Evolutionary conservation across 1,140 invertebrate species (phyloP), one percentile per base, ranked within the genome.

Genomic region (Drosophila nebulosa): DNA sequence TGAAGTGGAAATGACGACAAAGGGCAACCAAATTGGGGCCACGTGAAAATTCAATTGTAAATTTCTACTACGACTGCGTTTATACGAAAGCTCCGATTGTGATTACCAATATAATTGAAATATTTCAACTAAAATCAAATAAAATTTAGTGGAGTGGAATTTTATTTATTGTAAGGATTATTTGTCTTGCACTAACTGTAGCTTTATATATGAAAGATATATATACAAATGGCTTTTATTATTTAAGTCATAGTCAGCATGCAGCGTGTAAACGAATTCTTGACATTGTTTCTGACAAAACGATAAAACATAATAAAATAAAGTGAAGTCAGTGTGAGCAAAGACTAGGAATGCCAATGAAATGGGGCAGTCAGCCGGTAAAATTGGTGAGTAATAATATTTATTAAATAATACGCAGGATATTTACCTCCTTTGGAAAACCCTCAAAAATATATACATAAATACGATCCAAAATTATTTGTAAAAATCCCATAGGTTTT

Each of bases 301-400:
- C 52, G 42, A 42, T 55, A 21, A 30, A 14, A 64, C 14, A 57
- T 22, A 62, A 7, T 16, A 55, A 14, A 59, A 18, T 60, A 36
- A 63, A 71, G 70, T 74, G 68, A 62, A 51, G 35, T 79, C 12
- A 14, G 18, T 35, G 18, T 36, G 10, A 58, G n/a, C 12, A 46
- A 21, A 63, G 2, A 21, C 39, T 7, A 9, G 39, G 39, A 7
- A 46, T 46, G 16, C 39, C 9, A 46, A 79, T 62, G 62, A 42
- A 70, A 90, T 90, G 89, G 89, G 89, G 55, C 89, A 90, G 68
- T 89, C 89, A 77, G 89, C 89, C 36, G 58, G 89, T 68, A 90
- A 90, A 90, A 90, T 90, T 55, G 89, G 89, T 90, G 73, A 90
- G 89, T 80, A n/a, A 39, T 6, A 2, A 2, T 12, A 30, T 55